A percentile compares a stretch with the other conserved stretches of the same genome.
These are phyloP conservation scores for Sphinx pinastri DNA, from an alignment of 2,888 invertebrate genomes.

Conservation along the genomic window DNA sequence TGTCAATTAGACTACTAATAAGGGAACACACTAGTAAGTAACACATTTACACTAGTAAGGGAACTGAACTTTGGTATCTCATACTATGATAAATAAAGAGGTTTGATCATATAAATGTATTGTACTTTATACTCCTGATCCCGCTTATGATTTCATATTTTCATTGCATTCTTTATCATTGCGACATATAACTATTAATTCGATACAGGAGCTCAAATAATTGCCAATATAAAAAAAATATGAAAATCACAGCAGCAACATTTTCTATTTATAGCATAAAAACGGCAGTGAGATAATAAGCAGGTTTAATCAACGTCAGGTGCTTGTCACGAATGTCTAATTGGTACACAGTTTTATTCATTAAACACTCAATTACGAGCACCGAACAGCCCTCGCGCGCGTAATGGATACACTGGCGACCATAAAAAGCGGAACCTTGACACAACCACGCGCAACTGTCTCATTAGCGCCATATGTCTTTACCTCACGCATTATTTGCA, in stretches of 20 bases:
- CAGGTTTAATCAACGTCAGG: slow-evolving; percentile 20
- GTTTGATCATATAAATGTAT: no score
- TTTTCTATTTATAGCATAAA: background rate
- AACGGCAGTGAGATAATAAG: background rate
- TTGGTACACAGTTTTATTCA: slow-evolving; percentile 24
- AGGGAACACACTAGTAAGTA: no score
- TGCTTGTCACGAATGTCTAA: slow-evolving; percentile 24
- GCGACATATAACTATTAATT: no score
- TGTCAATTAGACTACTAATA: no score
- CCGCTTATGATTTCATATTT: no score
- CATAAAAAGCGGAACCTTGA: slow-evolving; percentile 47
- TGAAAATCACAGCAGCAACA: background rate
- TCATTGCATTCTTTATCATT: no score
- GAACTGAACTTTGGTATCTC: no score
- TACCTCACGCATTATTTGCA: slow-evolving; percentile 36
- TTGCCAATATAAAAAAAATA: background rate
- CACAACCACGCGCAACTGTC: slow-evolving; percentile 53
- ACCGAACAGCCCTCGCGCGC: slow-evolving; percentile 12
- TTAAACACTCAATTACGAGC: slow-evolving; percentile 22
- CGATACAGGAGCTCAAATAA: no score
- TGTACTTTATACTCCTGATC: no score
- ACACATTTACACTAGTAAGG: no score
- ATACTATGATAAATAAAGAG: no score
- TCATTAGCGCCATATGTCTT: slow-evolving; percentile 51
- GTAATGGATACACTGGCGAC: slow-evolving; percentile 26